phyloP scores from a whole-genome alignment of 2,797 vertebrate genomes.

The Heliangelus exortis region DNA sequence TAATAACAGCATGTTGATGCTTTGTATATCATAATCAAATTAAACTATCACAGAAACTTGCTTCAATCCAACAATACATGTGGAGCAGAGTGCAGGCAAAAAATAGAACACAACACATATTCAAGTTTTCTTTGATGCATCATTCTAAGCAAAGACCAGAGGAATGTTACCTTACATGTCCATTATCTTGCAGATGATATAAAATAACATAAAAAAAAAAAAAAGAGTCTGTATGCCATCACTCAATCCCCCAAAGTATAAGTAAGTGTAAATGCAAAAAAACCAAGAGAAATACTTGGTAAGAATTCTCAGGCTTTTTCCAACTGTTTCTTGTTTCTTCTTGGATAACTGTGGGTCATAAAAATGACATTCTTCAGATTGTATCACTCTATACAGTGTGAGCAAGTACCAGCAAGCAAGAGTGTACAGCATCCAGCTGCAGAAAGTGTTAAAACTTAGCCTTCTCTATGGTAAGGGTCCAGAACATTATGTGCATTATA shows the following conservation, averaged over 20 bases:
- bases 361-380: conserved; percentile 65
- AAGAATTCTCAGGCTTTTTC: conserved; percentile 58
- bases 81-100: not conserved
- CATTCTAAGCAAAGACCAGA: not conserved
- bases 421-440: not conserved
- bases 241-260: conserved; percentile 32
- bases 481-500: not conserved
- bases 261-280: conserved; percentile 37
- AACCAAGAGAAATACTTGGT: conserved; percentile 42
- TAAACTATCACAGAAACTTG: not conserved
- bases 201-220: not conserved
- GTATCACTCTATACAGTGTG: not conserved
- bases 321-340: conserved; percentile 70
- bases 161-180: not conserved
- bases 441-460: not conserved
- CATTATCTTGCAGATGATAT: not conserved
- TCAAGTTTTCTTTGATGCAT: conserved; percentile 37
- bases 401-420: not conserved
- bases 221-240: not conserved
- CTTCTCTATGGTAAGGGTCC: not conserved
- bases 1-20: not conserved
- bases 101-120: not conserved
- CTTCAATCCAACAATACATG: not conserved
- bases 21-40: not conserved
- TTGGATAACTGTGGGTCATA: conserved; percentile 76